A percentile compares a stretch with the other conserved stretches of the same genome.
Conservation (phyloP, 2,797 vertebrate genomes). For the Bradypus variegatus region DNA sequence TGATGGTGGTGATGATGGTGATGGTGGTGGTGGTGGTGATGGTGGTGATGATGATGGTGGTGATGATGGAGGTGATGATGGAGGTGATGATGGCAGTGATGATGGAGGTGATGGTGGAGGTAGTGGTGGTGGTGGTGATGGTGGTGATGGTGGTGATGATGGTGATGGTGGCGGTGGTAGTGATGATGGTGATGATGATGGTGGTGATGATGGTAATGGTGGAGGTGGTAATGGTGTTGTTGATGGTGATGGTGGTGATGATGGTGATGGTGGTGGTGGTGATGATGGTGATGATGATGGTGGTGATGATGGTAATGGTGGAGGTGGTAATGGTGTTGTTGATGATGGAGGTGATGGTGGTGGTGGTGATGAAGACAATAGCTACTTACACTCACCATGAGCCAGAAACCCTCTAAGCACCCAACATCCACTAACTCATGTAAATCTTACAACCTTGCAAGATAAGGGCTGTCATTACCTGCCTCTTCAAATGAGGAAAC, state of each 20-base stretch:
- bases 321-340: fast-evolving
- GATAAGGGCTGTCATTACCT: background rate
- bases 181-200: too few relatives aligned
- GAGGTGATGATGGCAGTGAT: fast-evolving
- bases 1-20: fast-evolving
- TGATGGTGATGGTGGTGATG: too few relatives aligned
- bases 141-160: too few relatives aligned
- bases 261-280: fast-evolving
- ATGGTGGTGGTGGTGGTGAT: fast-evolving
- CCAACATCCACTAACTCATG: background rate
- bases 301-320: fast-evolving
- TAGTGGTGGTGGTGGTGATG: fast-evolving
- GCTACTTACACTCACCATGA: background rate
- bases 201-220: too few relatives aligned
- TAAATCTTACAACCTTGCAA: background rate
- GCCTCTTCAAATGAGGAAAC: background rate
- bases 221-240: fast-evolving
- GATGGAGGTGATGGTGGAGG: fast-evolving
- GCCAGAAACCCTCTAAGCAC: background rate
- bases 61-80: fast-evolving
- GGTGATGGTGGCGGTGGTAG: fast-evolving
- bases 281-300: fast-evolving
- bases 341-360: fast-evolving
- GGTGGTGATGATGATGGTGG: fast-evolving
- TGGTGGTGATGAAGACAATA: background rate